Base-by-base conservation (phyloP, 2,888 invertebrate species). In the Hylaea fasciaria region DNA sequence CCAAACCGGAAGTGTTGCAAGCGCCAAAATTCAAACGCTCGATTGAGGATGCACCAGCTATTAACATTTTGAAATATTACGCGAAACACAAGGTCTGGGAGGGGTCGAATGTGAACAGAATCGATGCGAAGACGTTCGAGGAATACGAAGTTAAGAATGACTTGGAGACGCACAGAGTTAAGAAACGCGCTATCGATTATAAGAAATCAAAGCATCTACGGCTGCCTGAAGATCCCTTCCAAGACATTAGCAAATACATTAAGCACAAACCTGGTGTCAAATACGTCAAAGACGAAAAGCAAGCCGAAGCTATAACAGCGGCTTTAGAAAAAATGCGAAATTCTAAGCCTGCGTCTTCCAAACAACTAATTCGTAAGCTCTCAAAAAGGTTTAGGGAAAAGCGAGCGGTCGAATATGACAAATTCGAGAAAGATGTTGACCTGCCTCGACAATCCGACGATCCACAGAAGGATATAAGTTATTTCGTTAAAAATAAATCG, bases 21-120 rank as follows among this genome's bases (percentile, higher is more conserved):
- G 43, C 56, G 46, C 32, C 11, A 43, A 53, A 45, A 28, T 9
- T 56, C n/a, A 88, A 81, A 65, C 80, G 85, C 0, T 82, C 84
- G 0, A 64, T 48, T n/a, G 56, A 59, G 32, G 43, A 68, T 0
- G 72, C 80, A 16, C 84, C 85, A 0, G 40, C 84, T 0, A 61
- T 75, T 0, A 73, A 82, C 52, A 60, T 88, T 9, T 66, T 85
- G 0, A 82, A 84, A 52, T 89, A 87, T 62, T 89, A 85, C 64
- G 67, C 79, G 0, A 91, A 91, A 71, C 78, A 87, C 55, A 89
- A 90, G 70, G 66, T 80, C 0, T 91, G 89, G 90, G 73, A 72
- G 7, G 73, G 73, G 12, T 76, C 82, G 0, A 86, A 87, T 37
- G 68, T 71, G 0, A 52, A 64, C 29, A 53, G 57, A 28, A 70